Evolutionary conservation across 2,888 invertebrate species (phyloP).

Genomic region (Lasioglossum villosulum): DNA sequence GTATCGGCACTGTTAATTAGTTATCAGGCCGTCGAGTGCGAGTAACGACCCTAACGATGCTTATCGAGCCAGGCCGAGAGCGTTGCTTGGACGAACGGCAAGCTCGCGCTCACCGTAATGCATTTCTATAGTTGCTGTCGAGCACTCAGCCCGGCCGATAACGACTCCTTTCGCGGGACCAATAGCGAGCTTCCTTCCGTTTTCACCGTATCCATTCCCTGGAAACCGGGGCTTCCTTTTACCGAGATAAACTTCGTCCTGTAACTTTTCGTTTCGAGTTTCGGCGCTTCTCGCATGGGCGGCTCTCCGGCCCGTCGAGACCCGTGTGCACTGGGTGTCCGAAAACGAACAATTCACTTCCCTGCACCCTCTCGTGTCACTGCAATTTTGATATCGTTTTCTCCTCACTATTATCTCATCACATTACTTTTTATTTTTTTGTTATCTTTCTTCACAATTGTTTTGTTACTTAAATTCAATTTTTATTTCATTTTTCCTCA

Average conservation of each 20-base stretch:
- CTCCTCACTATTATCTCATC: too few relatives aligned
- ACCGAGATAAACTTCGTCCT: constrained; percentile 3
- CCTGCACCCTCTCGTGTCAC: too few relatives aligned
- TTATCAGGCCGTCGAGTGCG: constrained; percentile 33
- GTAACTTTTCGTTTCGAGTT: constrained; percentile 15
- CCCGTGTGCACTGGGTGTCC: not conserved
- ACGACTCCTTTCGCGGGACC: constrained; percentile 19
- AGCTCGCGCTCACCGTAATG: not conserved
- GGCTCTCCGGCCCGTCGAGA: not conserved
- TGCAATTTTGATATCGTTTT: not conserved
- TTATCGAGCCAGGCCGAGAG: constrained; percentile 21
- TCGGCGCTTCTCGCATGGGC: not conserved
- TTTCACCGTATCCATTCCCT: not conserved
- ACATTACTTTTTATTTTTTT: not conserved
- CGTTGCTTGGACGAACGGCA: not conserved
- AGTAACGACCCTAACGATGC: constrained; percentile 58
- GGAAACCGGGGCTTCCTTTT: not conserved
- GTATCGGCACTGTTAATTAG: constrained; percentile 56
- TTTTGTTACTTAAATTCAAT: too few relatives aligned
- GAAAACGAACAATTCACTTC: not conserved
- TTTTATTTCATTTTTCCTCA: too few relatives aligned
- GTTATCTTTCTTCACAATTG: not conserved
- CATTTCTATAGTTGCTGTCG: constrained; percentile 1
- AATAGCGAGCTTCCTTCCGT: constrained; percentile 4
- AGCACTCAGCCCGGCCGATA: constrained; percentile 11